These are phyloP conservation scores for Catonia carolina DNA, from an alignment of 2,888 invertebrate genomes.

Conservation along the genomic window DNA sequence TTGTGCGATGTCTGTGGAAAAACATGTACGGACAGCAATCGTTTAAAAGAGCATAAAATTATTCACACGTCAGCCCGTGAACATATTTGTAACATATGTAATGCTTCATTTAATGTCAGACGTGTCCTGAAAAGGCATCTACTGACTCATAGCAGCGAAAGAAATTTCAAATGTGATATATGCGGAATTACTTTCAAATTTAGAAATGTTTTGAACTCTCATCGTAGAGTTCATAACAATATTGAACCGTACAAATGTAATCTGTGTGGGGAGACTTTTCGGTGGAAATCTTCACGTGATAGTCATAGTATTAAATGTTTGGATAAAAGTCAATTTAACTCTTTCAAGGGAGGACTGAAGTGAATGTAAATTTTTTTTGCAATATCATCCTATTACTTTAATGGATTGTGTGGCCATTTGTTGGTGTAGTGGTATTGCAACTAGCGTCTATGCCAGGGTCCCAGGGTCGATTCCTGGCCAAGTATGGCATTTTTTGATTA, in stretches of 20 bases:
- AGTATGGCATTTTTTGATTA: too few relatives aligned
- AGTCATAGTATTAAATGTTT: background rate
- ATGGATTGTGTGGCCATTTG: too few relatives aligned
- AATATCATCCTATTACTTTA: too few relatives aligned
- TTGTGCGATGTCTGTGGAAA: constrained; percentile 15
- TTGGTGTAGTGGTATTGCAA: too few relatives aligned
- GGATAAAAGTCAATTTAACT: too few relatives aligned
- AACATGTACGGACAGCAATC: background rate
- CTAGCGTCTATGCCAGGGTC: too few relatives aligned
- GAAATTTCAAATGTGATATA: background rate
- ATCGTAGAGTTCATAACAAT: background rate
- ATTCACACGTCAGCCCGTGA: background rate
- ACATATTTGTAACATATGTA: constrained; percentile 12
- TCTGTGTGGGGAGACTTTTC: background rate
- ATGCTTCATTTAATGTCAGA: background rate
- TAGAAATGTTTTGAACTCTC: background rate
- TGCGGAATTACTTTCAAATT: background rate
- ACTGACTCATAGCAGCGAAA: background rate
- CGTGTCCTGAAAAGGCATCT: background rate
- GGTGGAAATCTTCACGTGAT: background rate
- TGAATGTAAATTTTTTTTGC: too few relatives aligned
- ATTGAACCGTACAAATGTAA: background rate
- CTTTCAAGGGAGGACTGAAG: too few relatives aligned
- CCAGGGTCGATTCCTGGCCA: too few relatives aligned
- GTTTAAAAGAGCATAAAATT: background rate